phyloP scores from a whole-genome alignment of 1,140 invertebrate genomes.

The Campoletis sonorensis region DNA sequence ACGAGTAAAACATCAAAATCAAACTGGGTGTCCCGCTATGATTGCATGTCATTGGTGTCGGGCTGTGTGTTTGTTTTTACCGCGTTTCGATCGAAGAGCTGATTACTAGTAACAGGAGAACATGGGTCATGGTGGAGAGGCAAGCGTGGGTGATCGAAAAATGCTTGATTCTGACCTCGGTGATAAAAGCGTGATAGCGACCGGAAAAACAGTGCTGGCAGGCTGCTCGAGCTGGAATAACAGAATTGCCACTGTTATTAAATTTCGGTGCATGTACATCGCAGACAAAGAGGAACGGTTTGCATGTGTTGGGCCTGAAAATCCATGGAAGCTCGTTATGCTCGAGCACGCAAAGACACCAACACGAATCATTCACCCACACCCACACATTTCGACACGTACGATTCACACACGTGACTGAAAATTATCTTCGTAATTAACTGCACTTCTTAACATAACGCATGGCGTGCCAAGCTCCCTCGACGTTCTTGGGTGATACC shows the following conservation, averaged over 20 bases:
- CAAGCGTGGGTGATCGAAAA: slow-evolving; percentile 14
- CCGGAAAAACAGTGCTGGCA: slow-evolving; percentile 37
- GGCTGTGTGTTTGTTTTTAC: too few relatives aligned
- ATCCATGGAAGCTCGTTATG: slow-evolving; percentile 73
- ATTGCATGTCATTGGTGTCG: too few relatives aligned
- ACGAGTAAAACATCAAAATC: too few relatives aligned
- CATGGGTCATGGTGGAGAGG: not conserved
- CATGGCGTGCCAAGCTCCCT: slow-evolving; percentile 74
- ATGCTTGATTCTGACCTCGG: slow-evolving; percentile 12
- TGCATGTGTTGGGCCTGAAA: slow-evolving; percentile 64
- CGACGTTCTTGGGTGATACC: slow-evolving; percentile 62
- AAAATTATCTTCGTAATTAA: slow-evolving; percentile 78
- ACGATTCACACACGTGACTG: slow-evolving; percentile 62
- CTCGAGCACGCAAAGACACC: slow-evolving; percentile 72
- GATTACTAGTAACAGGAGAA: slow-evolving; percentile 5
- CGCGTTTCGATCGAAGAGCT: not conserved
- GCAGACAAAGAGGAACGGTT: slow-evolving; percentile 61
- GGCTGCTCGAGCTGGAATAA: slow-evolving; percentile 45
- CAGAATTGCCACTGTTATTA: slow-evolving; percentile 31
- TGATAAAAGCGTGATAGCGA: slow-evolving; percentile 48
- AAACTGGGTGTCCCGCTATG: too few relatives aligned
- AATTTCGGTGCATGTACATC: not conserved
- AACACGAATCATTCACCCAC: slow-evolving; percentile 11
- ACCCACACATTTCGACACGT: not conserved
- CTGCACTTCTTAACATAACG: slow-evolving; percentile 76